Evolutionary conservation across 2,113 vertebrate species (phyloP).

Genomic region (Labeo catla): DNA sequence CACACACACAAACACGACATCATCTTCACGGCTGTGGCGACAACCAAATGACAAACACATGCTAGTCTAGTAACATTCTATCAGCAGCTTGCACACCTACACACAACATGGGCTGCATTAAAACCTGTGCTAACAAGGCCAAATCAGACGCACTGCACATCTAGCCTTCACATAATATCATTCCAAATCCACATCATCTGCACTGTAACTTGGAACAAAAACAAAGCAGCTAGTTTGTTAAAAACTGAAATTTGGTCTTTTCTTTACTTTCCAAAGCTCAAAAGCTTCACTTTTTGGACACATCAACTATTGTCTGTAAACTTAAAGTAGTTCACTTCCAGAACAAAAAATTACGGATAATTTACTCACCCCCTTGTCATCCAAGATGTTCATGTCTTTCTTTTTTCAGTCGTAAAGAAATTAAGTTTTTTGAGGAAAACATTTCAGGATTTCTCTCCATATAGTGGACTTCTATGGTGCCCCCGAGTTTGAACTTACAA

Average conservation of each 20-base stretch:
- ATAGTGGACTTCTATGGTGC: too few relatives aligned
- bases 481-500: too few relatives aligned
- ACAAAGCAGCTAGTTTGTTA: neutral
- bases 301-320: neutral
- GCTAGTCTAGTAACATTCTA: slow-evolving; percentile 9
- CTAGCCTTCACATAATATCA: neutral
- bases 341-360: too few relatives aligned
- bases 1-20: slow-evolving; percentile 23
- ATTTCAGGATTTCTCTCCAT: too few relatives aligned
- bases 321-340: too few relatives aligned
- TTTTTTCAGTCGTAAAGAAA: too few relatives aligned
- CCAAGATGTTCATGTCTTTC: too few relatives aligned
- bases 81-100: slow-evolving; percentile 40
- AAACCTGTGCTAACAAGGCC: slow-evolving; percentile 14
- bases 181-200: neutral
- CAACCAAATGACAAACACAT: slow-evolving; percentile 35
- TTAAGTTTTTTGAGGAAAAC: too few relatives aligned
- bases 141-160: slow-evolving; percentile 19
- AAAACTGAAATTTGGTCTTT: neutral
- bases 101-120: neutral
- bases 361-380: too few relatives aligned
- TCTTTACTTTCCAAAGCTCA: neutral
- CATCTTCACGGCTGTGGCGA: slow-evolving; percentile 11
- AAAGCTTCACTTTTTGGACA: neutral
- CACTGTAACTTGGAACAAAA: neutral